Evolutionary conservation across 1,140 invertebrate genomes (phyloP), one percentile per base, ranked within the genome.

Genomic region (Spodoptera frugiperda): DNA sequence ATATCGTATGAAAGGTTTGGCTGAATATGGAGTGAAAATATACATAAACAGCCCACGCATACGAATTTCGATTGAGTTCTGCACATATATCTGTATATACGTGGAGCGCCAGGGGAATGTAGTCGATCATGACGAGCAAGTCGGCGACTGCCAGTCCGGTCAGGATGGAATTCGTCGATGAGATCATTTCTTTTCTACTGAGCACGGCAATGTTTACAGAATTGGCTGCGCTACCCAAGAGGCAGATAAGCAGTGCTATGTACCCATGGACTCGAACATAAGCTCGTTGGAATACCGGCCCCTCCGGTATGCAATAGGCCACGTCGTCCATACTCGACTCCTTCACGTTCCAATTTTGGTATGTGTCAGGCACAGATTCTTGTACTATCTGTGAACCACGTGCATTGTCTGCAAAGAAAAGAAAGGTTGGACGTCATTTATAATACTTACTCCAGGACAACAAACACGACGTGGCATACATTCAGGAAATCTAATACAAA

Each of bases 141-240:
- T 99, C 98, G 0, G 98, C 97, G 0, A 99, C 96, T 0, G 98
- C 98, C 14, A 99, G 94, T 2, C 97, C 98, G 0, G 98, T 98
- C 0, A 96, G 95, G 84, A 98, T 98, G 55, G 96, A 95, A 89
- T 98, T 98, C 1, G 97, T 98, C 0, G 98, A 97, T 0, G 97
- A 97, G 17, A 95, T 93, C 98, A 99, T 99, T 86, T 98, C 97
- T 14, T 96, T 95, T 1, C 98, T 95, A 0, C 98, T 98, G 14
- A 99, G 94, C 4, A 99, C 98, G 30, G 97, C 96, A 49, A 99
- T 98, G 90, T 99, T 99, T 48, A 99, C 95, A 0, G 97, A 95
- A 88, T 99, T 99, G 19, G 98, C 97, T 10, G 99, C 95, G 2
- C 97, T 97, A 44, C 99, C 99, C 83, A 99, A 97, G 9, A 98